phyloP scores from a whole-genome alignment of 2,888 invertebrate genomes.

The Caenorhabditis wallacei region DNA sequence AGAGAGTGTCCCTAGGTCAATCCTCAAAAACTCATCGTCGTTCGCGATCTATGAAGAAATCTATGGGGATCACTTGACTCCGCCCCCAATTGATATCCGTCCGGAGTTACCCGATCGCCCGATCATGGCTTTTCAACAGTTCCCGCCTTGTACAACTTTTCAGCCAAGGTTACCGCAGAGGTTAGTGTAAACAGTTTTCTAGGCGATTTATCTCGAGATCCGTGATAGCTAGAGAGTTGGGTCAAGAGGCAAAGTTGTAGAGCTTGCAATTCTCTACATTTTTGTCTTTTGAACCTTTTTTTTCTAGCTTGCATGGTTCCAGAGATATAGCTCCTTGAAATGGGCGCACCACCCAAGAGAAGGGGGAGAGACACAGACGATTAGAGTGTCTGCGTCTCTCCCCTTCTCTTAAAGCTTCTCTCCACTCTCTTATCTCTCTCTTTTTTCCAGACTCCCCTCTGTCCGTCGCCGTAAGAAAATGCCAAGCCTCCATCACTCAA shows the following conservation, averaged over 20 bases:
- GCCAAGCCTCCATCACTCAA: constrained; percentile 68
- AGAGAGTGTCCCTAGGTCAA: constrained; percentile 62
- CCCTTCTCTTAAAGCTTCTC: too few relatives aligned
- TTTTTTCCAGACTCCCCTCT: constrained; percentile 62
- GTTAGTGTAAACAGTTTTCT: too few relatives aligned
- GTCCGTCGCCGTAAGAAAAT: constrained; percentile 67
- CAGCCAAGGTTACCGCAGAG: constrained; percentile 58
- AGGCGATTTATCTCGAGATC: too few relatives aligned
- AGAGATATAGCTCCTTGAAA: not conserved
- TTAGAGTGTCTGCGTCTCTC: too few relatives aligned
- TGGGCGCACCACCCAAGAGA: too few relatives aligned
- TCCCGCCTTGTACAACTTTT: constrained; percentile 67
- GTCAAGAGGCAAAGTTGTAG: too few relatives aligned
- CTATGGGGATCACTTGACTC: constrained; percentile 69
- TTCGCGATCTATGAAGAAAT: constrained; percentile 73
- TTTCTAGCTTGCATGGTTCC: not conserved
- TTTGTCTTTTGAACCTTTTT: too few relatives aligned
- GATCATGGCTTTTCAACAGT: constrained; percentile 62
- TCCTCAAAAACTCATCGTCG: constrained; percentile 66
- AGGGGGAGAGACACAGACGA: not conserved
- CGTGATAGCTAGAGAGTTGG: too few relatives aligned
- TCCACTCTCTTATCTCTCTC: too few relatives aligned
- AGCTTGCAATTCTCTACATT: too few relatives aligned
- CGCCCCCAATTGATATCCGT: constrained; percentile 67
- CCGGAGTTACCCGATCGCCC: constrained; percentile 58